Evolutionary conservation across 35 echinoderm and acorn worm genomes (phyloP), one percentile per base, ranked within the genome.

Genomic region (Chiridota heheva): DNA sequence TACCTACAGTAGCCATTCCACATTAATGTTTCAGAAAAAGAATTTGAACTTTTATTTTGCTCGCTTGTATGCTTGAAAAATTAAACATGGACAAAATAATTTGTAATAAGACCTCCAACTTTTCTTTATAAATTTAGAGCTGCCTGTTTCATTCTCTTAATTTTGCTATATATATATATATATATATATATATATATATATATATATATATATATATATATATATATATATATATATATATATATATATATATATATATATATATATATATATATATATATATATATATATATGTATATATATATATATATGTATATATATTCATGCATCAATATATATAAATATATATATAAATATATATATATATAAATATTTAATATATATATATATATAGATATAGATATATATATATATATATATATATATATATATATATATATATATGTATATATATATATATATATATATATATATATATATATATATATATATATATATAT

Each of bases 161-260:
- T n/a, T n/a, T n/a, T n/a, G n/a, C n/a, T 8, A 51, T 51, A 51
- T 12, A 12, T 8, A 51, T 12, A 12, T 8, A 12, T 63, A 63
- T 63, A 63, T 63, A 63, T 63, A 63, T 63, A 63, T 63, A 63
- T 63, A 63, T 63, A 63, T 63, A 63, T 63, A 63, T 28, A 63
- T 63, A 63, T 63, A 63, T 63, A 63, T 28, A 63, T 63, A 63
- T 63, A 63, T 63, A 63, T 28, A 63, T 63, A 63, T 63, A 63
- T 63, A 63, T 28, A 63, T 63, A 63, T 63, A 63, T 63, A 63
- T 63, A 63, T 28, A 63, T 63, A 63, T 63, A 63, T 63, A 63
- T 63, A 63, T 63, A 63, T 63, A 63, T 28, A 63, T 63, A 63
- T 63, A 63, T 63, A 63, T 63, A 63, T 63, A 63, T 63, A 63